Evolutionary conservation across 2,888 invertebrate species (phyloP), one percentile per base, ranked within the genome.

Genomic region (Scotopteryx bipunctaria): DNA sequence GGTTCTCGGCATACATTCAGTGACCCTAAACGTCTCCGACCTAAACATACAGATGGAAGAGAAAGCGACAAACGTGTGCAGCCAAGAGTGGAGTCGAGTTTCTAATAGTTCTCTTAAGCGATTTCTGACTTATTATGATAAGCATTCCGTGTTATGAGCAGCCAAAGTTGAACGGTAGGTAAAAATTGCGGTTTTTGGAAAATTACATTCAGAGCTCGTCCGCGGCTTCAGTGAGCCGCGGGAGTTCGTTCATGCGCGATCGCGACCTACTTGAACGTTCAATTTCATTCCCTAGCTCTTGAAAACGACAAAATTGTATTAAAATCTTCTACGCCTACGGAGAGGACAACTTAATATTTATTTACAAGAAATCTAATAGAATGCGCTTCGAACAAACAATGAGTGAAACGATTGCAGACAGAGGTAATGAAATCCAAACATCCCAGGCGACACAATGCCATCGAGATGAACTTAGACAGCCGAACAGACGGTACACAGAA

Each of bases 91-190:
- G 86, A 86, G 81, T 83, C 86, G 86, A 88, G 74, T 74, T 81
- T 81, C 87, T 88, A 88, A 87, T 88, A 89, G 86, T 88, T 84
- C 76, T 83, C 79, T 81, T 77, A 89, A 87, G 88, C 88, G 76
- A 73, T 81, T 80, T 77, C 76, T 73, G 81, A 80, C 67, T 81
- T 76, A 76, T 79, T 80, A 83, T 80, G 79, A 78, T 80, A 87
- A 88, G 89, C 89, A 88, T 89, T 88, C 86, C 81, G 87, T 89
- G 88, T 86, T 69, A 86, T 86, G 82, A 87, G 77, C 86, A 86
- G 87, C 86, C 86, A 87, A 77, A 73, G 72, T 71, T 71, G 63
- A 77, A 78, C 72, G 59, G 75, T 76, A 78, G 66, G 69, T n/a
- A 76, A 76, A 73, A 75, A 59, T 78, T 74, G 73, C 76, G 76